Evolutionary conservation across 2,888 invertebrate genomes (phyloP), one percentile per base, ranked within the genome.

Genomic region (Eupithecia tripunctaria): DNA sequence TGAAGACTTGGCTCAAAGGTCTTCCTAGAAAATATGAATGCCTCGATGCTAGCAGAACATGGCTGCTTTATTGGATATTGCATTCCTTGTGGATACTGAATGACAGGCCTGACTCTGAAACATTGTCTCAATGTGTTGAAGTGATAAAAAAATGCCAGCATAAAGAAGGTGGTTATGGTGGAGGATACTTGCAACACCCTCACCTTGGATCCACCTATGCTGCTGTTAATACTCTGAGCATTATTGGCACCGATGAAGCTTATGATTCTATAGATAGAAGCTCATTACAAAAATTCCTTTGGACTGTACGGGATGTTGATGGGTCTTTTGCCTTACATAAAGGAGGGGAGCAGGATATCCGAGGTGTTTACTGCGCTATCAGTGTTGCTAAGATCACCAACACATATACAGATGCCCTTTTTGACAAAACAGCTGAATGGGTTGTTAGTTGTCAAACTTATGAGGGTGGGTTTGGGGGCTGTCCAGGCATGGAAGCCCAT

Each of bases 121-220:
- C 86, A 70, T 81, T 93, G 63, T 91, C 92, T 25, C 82, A 91
- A 81, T 81, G 89, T 64, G 92, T 94, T 4, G 81, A 89, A 60
- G 94, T 94, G 73, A 80, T 95, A 18, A 82, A 89, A 41, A 85
- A 96, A 84, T 98, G 98, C 86, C 98, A 98, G 87, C 95, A 96
- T 87, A 95, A 96, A 15, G 95, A 96, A 65, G 99, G 99, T 56
- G 99, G 99, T 1, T 99, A 98, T 95, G 97, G 97, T 73, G 99
- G 99, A 70, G 99, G 99, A 0, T 99, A 99, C 0, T 96, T 97
- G 0, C 99, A 99, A 89, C 94, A 96, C 83, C 95, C 99, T 27
- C 99, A 99, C 92, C 95, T 99, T 74, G 99, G 99, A 1, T 97
- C 99, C 5, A 99, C 99, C 0, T 99, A 99, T 94, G 99, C 99